Evolutionary conservation across 2,797 vertebrate genomes (phyloP).

Genomic region (Ataeniobius toweri): DNA sequence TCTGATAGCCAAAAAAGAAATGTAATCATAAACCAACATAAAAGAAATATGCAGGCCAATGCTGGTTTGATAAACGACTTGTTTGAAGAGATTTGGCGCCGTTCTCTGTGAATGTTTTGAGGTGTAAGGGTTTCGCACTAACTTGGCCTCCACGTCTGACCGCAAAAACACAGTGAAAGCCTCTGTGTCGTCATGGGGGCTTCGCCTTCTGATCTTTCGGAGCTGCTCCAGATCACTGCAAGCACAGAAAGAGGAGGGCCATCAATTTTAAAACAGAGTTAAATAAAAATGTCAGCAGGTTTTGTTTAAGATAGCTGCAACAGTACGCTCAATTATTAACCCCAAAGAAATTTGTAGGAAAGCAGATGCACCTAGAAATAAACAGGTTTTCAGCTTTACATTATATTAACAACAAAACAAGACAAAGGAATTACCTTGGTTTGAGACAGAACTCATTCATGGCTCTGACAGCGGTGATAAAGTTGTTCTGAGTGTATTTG

Average conservation of each 20-base stretch:
- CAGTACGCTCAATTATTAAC: constrained; percentile 54
- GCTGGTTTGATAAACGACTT: neutral
- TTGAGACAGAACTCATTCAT: constrained; percentile 99
- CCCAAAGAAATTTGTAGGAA: constrained; percentile 11
- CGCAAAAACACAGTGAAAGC: constrained; percentile 97
- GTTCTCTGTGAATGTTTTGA: neutral
- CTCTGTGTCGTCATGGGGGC: constrained; percentile 96
- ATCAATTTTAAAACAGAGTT: neutral
- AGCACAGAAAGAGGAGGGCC: neutral
- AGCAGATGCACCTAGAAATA: neutral
- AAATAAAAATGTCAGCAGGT: neutral
- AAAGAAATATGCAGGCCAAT: neutral
- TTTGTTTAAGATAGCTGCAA: constrained; percentile 47
- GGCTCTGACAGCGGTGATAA: constrained; percentile 97
- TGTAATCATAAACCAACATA: neutral
- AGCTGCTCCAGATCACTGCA: constrained; percentile 93
- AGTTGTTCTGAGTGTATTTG: constrained; percentile 98
- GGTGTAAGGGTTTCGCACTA: constrained; percentile 52
- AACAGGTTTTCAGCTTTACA: neutral
- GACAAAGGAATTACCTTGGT: constrained; percentile 83
- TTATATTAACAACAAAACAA: neutral
- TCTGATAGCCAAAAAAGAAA: constrained; percentile 70
- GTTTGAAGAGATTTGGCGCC: neutral
- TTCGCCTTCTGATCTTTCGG: constrained; percentile 92
- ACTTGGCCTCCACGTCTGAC: constrained; percentile 97